A percentile compares a stretch with the other conserved stretches of the same genome.
phyloP scores from a whole-genome alignment of 23 tunicate species.

The Clavelina lepadiformis region DNA sequence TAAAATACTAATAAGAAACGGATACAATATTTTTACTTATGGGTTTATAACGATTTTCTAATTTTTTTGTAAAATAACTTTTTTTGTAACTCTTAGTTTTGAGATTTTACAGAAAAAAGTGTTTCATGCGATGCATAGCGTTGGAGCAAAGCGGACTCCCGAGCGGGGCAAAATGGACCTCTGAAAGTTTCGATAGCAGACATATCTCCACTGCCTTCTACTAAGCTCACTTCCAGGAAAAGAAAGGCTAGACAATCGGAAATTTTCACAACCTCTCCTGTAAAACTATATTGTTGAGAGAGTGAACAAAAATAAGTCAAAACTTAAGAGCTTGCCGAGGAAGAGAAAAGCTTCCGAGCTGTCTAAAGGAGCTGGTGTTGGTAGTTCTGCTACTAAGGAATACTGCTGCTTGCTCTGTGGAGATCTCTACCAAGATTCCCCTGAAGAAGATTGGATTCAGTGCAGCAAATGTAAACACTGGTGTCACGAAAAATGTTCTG shows the following conservation, averaged over 20 bases:
- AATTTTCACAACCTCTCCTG: too few species aligned
- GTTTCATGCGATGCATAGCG: not conserved
- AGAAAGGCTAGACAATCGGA: too few species aligned
- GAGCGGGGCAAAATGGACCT: not conserved
- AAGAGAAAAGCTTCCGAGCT: not conserved
- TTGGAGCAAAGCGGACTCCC: too few species aligned
- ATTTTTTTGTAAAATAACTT: too few species aligned
- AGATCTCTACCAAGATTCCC: not conserved
- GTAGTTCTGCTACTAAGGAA: not conserved
- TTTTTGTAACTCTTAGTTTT: not conserved
- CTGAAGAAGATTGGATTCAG: not conserved
- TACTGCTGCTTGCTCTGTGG: not conserved
- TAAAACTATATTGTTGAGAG: not conserved
- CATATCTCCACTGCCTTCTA: too few species aligned
- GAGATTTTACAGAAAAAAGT: not conserved
- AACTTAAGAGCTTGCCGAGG: not conserved
- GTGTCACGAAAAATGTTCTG: too few species aligned
- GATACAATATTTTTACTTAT: too few species aligned
- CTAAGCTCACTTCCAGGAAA: too few species aligned
- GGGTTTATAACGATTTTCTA: too few species aligned
- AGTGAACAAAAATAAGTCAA: not conserved
- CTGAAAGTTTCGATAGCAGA: too few species aligned
- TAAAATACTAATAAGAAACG: too few species aligned
- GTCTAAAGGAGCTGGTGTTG: constrained; percentile 1
- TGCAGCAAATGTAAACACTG: not conserved